Percentiles rank a stretch among this genome's conserved stretches.
phyloP scores from a whole-genome alignment of 2,888 invertebrate genomes.

The Coelogynopora nodosa region DNA sequence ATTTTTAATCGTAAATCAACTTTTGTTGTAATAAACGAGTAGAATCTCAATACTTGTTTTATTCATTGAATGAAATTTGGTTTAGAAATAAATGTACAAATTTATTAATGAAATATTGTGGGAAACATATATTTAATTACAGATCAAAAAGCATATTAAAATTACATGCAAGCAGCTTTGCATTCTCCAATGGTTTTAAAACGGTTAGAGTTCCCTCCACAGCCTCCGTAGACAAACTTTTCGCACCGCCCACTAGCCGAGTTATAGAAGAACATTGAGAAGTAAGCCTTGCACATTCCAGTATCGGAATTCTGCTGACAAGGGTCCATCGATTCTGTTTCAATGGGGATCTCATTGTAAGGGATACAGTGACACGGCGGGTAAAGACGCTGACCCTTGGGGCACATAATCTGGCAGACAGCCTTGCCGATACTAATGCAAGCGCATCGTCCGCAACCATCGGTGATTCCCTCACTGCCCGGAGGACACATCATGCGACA shows the following conservation, averaged over 20 bases:
- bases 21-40: too few relatives aligned
- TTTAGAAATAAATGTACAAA: too few relatives aligned
- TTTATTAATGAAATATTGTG: too few relatives aligned
- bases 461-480: neutral
- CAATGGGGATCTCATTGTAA: neutral
- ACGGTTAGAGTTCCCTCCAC: slow-evolving; percentile 78
- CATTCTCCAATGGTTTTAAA: slow-evolving; percentile 63
- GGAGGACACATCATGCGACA: neutral
- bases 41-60: too few relatives aligned
- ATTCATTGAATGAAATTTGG: too few relatives aligned
- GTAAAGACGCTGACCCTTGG: neutral
- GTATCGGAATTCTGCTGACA: neutral
- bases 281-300: slow-evolving; percentile 50
- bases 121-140: too few relatives aligned
- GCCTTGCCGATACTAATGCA: neutral
- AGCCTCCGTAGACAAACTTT: slow-evolving; percentile 70
- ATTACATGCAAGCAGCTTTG: neutral
- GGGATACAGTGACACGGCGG: neutral
- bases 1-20: too few relatives aligned
- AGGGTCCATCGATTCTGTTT: too few relatives aligned
- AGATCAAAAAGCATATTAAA: too few relatives aligned
- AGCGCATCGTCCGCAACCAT: neutral
- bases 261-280: slow-evolving; percentile 73
- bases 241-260: slow-evolving; percentile 74
- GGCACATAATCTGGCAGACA: slow-evolving; percentile 45